Percentiles rank a stretch among this genome's conserved stretches.
Conservation (phyloP, 2,113 vertebrate species). For the Ciconia maguari region DNA sequence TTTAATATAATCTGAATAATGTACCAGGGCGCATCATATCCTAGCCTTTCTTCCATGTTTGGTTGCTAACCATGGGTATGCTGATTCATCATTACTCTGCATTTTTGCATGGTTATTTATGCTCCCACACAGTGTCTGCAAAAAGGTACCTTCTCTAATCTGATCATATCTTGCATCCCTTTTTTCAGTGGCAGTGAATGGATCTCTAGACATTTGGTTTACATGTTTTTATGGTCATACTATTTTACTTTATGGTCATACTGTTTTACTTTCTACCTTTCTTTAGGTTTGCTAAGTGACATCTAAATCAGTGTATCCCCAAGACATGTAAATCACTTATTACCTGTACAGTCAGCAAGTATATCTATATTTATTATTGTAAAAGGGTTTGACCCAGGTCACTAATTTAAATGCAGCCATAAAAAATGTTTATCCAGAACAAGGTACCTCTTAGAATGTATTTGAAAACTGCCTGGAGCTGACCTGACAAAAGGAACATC, state of each 20-base stretch:
- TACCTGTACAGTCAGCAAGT: not conserved
- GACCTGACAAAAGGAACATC: not conserved
- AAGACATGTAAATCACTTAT: not conserved
- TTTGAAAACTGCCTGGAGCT: slow-evolving; percentile 4
- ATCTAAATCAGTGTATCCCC: not conserved
- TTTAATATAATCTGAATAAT: not conserved
- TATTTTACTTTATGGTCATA: not conserved
- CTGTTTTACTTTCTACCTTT: not conserved
- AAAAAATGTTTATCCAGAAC: not conserved
- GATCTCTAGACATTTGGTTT: not conserved
- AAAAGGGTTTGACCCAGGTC: not conserved
- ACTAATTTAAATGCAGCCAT: not conserved
- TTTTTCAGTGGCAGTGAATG: not conserved
- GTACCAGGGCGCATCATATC: not conserved
- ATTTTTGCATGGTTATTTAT: not conserved
- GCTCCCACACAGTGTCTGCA: not conserved
- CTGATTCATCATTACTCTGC: not conserved
- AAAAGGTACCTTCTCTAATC: not conserved
- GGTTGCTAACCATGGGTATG: not conserved
- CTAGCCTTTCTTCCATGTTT: not conserved
- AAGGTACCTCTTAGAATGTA: not conserved
- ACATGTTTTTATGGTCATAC: not conserved
- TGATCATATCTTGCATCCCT: not conserved
- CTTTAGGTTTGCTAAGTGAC: not conserved
- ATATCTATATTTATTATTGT: not conserved